Percentiles rank a stretch among this genome's conserved stretches.
Evolutionary conservation across 2,797 vertebrate species (phyloP).

Genomic region (Tympanoctomys barrerae): DNA sequence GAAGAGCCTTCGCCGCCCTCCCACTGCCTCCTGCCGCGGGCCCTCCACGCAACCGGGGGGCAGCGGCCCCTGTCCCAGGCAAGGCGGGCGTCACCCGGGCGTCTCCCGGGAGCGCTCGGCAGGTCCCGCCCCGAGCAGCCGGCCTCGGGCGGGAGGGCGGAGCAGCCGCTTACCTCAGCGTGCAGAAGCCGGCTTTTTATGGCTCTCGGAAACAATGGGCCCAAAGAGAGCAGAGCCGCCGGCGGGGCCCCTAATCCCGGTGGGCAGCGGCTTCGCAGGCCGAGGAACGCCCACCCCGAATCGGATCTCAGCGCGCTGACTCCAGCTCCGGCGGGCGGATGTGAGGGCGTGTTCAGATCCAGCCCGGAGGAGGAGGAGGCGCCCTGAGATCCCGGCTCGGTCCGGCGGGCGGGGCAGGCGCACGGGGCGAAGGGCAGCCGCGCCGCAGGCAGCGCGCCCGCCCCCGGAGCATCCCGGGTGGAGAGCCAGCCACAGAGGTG

Average conservation of each 20-base stretch:
- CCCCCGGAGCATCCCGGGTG: neutral
- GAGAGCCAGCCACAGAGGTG: neutral
- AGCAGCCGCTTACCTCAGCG: conserved; percentile 61
- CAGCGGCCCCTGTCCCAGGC: neutral
- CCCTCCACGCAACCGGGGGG: too few relatives aligned
- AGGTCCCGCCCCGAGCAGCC: too few relatives aligned
- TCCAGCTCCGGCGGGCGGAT: conserved; percentile 65
- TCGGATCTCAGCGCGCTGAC: conserved; percentile 59
- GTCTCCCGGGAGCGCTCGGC: too few relatives aligned
- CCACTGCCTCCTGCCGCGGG: too few relatives aligned
- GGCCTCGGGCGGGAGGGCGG: too few relatives aligned
- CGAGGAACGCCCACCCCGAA: conserved; percentile 65
- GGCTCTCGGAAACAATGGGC: conserved; percentile 66
- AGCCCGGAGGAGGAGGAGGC: neutral
- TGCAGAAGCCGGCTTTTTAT: conserved; percentile 56
- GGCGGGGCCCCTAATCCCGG: conserved; percentile 1
- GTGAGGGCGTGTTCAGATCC: conserved; percentile 33
- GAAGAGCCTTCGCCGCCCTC: too few relatives aligned
- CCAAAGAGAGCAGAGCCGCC: conserved; percentile 67
- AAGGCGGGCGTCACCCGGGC: too few relatives aligned
- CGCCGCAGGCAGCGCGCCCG: neutral
- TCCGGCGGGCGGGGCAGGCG: neutral
- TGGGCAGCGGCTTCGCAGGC: neutral
- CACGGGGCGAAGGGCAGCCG: neutral
- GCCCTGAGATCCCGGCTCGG: neutral